Evolutionary conservation across 2,797 vertebrate species (phyloP).

Genomic region (Siniperca obscura): DNA sequence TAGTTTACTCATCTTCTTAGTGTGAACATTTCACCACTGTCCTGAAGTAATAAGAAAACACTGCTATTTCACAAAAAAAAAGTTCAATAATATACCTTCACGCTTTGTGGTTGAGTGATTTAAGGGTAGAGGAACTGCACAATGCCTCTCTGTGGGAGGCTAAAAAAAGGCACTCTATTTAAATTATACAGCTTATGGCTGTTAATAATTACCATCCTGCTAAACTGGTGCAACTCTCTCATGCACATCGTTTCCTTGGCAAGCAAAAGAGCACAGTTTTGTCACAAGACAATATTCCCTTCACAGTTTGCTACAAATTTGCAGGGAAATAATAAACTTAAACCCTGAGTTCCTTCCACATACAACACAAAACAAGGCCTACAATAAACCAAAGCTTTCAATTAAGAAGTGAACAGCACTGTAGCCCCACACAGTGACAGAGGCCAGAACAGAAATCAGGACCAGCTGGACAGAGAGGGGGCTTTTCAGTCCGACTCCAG

Average conservation of each 20-base stretch:
- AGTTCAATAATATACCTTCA: not conserved
- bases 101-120: slow-evolving; percentile 8
- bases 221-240: slow-evolving; percentile 50
- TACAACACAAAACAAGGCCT: slow-evolving; percentile 17
- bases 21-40: not conserved
- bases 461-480: slow-evolving; percentile 89
- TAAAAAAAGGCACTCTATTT: slow-evolving; percentile 48
- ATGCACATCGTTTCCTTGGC: slow-evolving; percentile 40
- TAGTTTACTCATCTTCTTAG: slow-evolving; percentile 23
- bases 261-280: slow-evolving; percentile 1
- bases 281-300: slow-evolving; percentile 23
- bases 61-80: not conserved
- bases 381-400: slow-evolving; percentile 51
- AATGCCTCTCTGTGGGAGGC: slow-evolving; percentile 67
- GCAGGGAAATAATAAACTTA: slow-evolving; percentile 72
- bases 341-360: slow-evolving; percentile 9
- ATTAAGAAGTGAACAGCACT: slow-evolving; percentile 50
- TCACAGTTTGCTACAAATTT: slow-evolving; percentile 36
- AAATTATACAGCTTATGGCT: slow-evolving; percentile 54
- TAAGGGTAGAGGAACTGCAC: slow-evolving; percentile 8
- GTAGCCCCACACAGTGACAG: slow-evolving; percentile 69
- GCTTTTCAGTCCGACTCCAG: slow-evolving; percentile 88
- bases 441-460: slow-evolving; percentile 90
- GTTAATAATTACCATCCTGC: slow-evolving; percentile 85
- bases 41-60: not conserved